phyloP scores from a whole-genome alignment of 2,113 vertebrate species.

The Alosa alosa region DNA sequence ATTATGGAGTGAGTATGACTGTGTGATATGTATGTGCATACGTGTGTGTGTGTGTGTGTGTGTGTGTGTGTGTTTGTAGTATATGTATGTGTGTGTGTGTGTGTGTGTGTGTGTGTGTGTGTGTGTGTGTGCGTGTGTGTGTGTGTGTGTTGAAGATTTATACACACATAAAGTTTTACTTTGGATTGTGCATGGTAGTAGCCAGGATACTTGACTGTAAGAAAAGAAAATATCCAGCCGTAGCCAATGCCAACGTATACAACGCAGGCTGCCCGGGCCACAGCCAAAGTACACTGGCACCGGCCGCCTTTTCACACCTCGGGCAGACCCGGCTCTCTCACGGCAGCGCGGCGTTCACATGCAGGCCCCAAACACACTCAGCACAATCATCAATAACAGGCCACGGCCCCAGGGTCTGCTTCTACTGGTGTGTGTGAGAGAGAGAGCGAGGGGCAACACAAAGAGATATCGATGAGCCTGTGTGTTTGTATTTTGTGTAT shows the following conservation, averaged over 20 bases:
- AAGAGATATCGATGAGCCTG: too few relatives aligned
- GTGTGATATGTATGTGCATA: neutral
- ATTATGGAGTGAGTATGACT: slow-evolving; percentile 17
- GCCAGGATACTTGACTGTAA: slow-evolving; percentile 44
- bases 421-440: neutral
- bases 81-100: neutral
- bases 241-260: slow-evolving; percentile 53
- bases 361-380: slow-evolving; percentile 48
- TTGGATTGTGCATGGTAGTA: slow-evolving; percentile 41
- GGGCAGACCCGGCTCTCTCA: slow-evolving; percentile 53
- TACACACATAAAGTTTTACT: slow-evolving; percentile 54
- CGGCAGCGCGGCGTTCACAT: slow-evolving; percentile 49
- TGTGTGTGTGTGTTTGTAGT: neutral
- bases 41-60: neutral
- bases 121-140: slow-evolving; percentile 35
- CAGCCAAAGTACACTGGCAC: slow-evolving; percentile 66
- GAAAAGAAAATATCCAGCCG: slow-evolving; percentile 58
- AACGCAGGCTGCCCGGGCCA: slow-evolving; percentile 2
- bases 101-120: neutral
- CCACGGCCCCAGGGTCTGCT: slow-evolving; percentile 28
- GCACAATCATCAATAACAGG: slow-evolving; percentile 45
- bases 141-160: slow-evolving; percentile 49
- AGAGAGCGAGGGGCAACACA: too few relatives aligned
- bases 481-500: too few relatives aligned
- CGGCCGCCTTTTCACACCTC: slow-evolving; percentile 61